phyloP scores from a whole-genome alignment of 2,113 vertebrate genomes.

The Parus major region DNA sequence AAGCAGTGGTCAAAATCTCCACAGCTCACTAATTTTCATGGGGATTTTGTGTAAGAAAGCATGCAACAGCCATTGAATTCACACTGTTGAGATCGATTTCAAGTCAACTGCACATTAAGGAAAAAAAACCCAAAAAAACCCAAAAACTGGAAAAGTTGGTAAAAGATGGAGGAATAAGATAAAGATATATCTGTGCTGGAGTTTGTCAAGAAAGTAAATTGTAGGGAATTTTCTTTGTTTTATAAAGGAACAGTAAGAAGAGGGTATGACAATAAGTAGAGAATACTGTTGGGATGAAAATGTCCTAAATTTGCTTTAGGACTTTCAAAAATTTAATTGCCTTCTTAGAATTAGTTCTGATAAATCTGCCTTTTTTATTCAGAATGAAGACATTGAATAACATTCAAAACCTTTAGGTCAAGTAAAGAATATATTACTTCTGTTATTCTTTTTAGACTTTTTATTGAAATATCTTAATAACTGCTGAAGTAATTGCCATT shows the following conservation, averaged over 20 bases:
- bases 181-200: background rate
- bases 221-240: background rate
- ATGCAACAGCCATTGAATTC: background rate
- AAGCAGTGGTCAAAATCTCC: background rate
- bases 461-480: background rate
- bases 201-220: background rate
- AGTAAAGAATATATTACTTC: background rate
- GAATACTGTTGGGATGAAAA: background rate
- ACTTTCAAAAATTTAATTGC: background rate
- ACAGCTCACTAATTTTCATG: background rate
- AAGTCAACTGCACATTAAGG: background rate
- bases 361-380: background rate
- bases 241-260: background rate
- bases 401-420: background rate
- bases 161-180: background rate
- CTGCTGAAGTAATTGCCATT: background rate
- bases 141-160: background rate
- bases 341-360: background rate
- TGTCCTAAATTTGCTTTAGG: background rate
- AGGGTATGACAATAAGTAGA: background rate
- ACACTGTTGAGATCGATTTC: background rate
- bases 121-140: background rate
- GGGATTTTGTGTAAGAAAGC: background rate
- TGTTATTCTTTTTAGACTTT: background rate
- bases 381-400: background rate